Percentiles rank a stretch among this genome's conserved stretches.
Evolutionary conservation across 2,113 vertebrate species (phyloP).

Genomic region (Acanthisitta chloris): DNA sequence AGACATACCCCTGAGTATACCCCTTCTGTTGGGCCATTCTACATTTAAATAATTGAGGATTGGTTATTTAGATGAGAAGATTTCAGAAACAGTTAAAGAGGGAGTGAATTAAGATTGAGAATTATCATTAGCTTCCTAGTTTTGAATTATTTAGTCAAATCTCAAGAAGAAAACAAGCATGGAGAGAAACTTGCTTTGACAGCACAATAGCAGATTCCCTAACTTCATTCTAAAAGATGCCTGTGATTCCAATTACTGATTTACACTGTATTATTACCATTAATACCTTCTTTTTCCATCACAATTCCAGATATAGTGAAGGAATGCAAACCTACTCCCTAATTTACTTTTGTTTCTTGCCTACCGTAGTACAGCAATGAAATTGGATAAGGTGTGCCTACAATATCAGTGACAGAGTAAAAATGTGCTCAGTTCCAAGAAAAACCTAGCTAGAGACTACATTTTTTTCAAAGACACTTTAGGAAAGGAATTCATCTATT

Average conservation of each 20-base stretch:
- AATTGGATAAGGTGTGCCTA: background rate
- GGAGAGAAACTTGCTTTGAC: background rate
- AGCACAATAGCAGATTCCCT: background rate
- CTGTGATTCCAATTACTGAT: background rate
- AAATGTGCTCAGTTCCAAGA: background rate
- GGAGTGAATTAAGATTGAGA: background rate
- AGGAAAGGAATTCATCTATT: background rate
- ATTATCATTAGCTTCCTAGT: background rate
- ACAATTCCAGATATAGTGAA: background rate
- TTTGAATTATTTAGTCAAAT: background rate
- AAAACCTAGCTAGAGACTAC: background rate
- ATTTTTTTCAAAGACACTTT: background rate
- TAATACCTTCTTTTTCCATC: background rate
- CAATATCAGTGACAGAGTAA: background rate
- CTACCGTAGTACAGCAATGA: background rate
- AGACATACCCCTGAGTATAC: background rate
- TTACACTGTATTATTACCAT: background rate
- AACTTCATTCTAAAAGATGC: background rate
- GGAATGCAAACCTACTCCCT: background rate
- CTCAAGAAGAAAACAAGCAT: background rate
- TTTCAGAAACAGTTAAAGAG: background rate
- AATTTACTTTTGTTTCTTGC: background rate
- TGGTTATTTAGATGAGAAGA: background rate
- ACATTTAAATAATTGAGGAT: background rate
- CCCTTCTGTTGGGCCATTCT: background rate